Conservation (phyloP, 2,888 invertebrate genomes). For the Ornithoptera alexandrae region DNA sequence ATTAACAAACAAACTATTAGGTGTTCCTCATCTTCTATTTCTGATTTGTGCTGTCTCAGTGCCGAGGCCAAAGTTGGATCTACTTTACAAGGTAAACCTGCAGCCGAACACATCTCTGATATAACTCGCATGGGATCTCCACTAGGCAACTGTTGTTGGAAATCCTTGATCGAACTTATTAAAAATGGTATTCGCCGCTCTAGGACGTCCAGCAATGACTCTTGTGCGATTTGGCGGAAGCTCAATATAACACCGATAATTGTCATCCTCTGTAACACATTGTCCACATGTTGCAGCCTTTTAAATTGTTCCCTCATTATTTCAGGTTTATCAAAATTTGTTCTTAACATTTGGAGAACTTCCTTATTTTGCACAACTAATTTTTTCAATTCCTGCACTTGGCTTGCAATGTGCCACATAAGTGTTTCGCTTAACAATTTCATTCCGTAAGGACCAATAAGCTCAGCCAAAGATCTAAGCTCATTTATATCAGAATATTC, state of each 20-base stretch:
- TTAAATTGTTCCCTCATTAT: constrained; percentile 98
- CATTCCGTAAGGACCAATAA: constrained; percentile 99
- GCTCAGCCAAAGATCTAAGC: constrained; percentile 94
- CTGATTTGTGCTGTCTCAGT: constrained; percentile 92
- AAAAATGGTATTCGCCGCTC: constrained; percentile 97
- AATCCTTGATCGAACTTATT: constrained; percentile 95
- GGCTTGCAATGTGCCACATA: constrained; percentile 99
- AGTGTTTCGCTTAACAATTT: constrained; percentile 97
- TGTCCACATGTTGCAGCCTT: constrained; percentile 93
- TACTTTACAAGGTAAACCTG: constrained; percentile 95
- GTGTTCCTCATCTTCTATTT: constrained; percentile 95
- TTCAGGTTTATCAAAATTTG: constrained; percentile 99
- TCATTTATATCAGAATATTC: constrained; percentile 99
- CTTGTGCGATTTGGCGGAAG: constrained; percentile 96
- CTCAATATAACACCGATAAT: constrained; percentile 98
- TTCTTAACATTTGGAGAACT: constrained; percentile 91
- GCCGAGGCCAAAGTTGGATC: constrained; percentile 97
- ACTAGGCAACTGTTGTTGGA: constrained; percentile 93
- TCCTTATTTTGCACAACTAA: constrained; percentile 96
- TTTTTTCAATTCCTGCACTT: constrained; percentile 97
- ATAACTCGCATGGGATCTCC: constrained; percentile 95
- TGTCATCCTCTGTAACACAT: constrained; percentile 97
- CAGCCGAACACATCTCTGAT: constrained; percentile 98
- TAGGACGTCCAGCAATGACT: constrained; percentile 95
- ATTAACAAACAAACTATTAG: constrained; percentile 95